Percentiles rank a stretch among this genome's conserved stretches.
Evolutionary conservation across 2,113 vertebrate genomes (phyloP).

Genomic region (Scophthalmus maximus): DNA sequence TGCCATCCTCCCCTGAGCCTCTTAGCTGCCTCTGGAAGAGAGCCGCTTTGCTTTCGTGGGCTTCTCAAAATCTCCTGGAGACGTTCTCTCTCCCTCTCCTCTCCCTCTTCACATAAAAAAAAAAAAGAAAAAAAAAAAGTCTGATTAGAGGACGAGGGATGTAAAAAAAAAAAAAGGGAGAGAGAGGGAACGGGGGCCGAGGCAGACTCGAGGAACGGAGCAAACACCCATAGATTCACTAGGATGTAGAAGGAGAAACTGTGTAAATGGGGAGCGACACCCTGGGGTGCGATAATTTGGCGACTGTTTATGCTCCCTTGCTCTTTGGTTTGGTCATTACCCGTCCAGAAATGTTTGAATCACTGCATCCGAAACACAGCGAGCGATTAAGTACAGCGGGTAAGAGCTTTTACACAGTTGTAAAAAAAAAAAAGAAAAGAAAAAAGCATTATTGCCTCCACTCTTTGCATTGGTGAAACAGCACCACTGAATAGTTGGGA

Average conservation of each 20-base stretch:
- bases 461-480: neutral
- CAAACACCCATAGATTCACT: conserved; percentile 1
- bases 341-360: neutral
- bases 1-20: conserved; percentile 74
- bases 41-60: conserved; percentile 68
- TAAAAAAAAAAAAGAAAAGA: conserved; percentile 12
- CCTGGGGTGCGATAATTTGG: conserved; percentile 35
- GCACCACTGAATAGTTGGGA: too few relatives aligned
- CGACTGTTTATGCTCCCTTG: conserved; percentile 38
- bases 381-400: conserved; percentile 16
- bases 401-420: neutral
- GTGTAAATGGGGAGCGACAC: conserved; percentile 14
- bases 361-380: conserved; percentile 12
- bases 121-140: conserved; percentile 63
- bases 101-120: conserved; percentile 38
- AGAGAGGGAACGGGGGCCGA: neutral
- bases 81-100: conserved; percentile 55
- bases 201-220: neutral
- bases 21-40: conserved; percentile 71
- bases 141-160: conserved; percentile 56
- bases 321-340: conserved; percentile 33
- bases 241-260: conserved; percentile 20
- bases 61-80: conserved; percentile 68
- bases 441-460: neutral
- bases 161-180: conserved; percentile 49